Conservation (phyloP, 2,113 vertebrate species). For the Panthera tigris region DNA sequence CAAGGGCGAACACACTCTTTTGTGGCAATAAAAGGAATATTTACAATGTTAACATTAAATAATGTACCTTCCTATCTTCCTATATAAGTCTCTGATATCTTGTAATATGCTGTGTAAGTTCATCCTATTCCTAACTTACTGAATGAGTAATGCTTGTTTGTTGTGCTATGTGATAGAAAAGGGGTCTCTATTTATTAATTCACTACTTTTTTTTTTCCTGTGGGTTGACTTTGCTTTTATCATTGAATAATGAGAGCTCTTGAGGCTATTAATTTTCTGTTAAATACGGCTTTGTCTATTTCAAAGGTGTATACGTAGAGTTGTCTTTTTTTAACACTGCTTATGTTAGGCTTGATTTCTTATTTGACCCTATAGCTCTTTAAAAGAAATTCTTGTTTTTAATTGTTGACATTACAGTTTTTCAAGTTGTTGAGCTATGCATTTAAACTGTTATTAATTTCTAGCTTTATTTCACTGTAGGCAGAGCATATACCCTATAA, state of each 20-base stretch:
- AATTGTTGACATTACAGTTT: neutral
- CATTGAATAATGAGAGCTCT: neutral
- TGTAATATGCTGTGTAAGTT: neutral
- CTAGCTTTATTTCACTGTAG: conserved; percentile 41
- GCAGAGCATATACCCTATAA: neutral
- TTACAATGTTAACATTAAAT: neutral
- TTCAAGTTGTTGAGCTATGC: neutral
- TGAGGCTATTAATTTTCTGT: neutral
- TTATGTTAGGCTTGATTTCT: neutral
- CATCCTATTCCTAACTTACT: neutral
- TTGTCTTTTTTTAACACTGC: neutral
- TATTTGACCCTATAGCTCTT: neutral
- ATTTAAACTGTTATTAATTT: conserved; percentile 36
- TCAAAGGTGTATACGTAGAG: neutral
- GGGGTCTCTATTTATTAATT: neutral
- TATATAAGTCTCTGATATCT: neutral
- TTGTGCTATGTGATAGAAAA: neutral
- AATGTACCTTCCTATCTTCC: neutral
- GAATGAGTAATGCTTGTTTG: neutral
- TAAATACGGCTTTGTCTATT: conserved; percentile 34
- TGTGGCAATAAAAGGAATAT: neutral
- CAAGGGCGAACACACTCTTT: neutral
- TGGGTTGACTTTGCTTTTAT: neutral
- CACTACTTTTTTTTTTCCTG: neutral
- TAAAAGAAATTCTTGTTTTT: neutral